Base-by-base conservation (phyloP, 2,888 invertebrate species). In the Neoitamus cyanurus region DNA sequence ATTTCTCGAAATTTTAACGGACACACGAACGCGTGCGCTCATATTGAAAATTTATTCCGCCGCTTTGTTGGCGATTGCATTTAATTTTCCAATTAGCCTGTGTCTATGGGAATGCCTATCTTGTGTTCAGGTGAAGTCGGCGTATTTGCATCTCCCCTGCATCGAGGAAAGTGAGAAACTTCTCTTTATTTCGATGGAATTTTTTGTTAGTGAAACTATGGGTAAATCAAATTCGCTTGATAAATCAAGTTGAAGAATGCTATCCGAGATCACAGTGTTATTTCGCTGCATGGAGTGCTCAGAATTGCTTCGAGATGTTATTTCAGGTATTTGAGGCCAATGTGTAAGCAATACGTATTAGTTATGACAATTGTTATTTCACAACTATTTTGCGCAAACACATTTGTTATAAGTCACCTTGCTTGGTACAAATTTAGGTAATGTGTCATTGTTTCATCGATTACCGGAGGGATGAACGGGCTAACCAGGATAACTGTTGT, bases 41-140 rank as follows among this genome's bases (percentile, higher is more conserved):
- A 58, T 58, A 58, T 58, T 7, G 58, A 58, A 58, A 58, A 58
- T 58, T 58, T 58, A 58, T 58, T 58, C 58, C 58, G 58, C 3
- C 58, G 58, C 58, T 58, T 58, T 58, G 58, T 58, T 58, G 58
- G 20, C 58, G 58, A 58, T 58, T 58, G 58, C 58, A 15, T 58
- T 58, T 58, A 58, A 58, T 58, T 58, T 58, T 58, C 58, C 58
- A 58, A 58, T 58, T 58, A 58, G 58, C 58, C 58, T 58, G 20
- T 58, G 58, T 58, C 20, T 15, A 58, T 58, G 58, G 58, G 11
- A 58, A 58, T 15, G 58, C 20, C 20, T 58, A 25, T 20, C 58
- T 58, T 58, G 58, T 58, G 58, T 20, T 58, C 58, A 58, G 58
- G 20, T 58, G 58, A 58, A 25, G 20, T 58, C 58, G 9, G 25